Base-by-base conservation (phyloP, 2,888 invertebrate genomes). In the Acleris literana region DNA sequence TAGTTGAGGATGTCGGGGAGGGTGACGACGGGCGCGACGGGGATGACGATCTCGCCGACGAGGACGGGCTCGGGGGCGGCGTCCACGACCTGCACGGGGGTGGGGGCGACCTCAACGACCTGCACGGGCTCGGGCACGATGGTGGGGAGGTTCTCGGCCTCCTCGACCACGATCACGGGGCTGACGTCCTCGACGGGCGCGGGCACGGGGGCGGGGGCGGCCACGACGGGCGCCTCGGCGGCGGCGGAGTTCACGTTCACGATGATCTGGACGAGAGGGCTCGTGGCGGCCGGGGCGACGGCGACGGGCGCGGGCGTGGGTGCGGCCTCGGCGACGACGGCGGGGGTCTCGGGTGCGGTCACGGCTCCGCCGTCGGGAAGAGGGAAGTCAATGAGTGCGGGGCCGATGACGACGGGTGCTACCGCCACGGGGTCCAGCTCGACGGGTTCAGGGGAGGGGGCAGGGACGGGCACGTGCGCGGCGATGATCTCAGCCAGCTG, bases 1-100 rank as follows among this genome's bases (percentile, higher is more conserved):
- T 79, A 82, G 79, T 80, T 82, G 59, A 84, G 78, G 46, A 53
- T 68, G n/a, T 81, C 83, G 55, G 83, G 83, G 53, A 82, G 79
- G 67, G 70, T 71, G 60, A 81, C 75, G 17, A 71, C 83, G 71
- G 81, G 77, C 13, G 71, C 67, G 39, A 39, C 39, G 56, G 83
- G 79, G 68, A 82, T 71, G 79, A 76, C 57, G 76, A 76, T 17
- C 18, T 69, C 72, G 20, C 69, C 73, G 20, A 77, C 69, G 29
- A 69, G 44, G 48, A 72, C 72, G 62, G 79, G 65, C 49, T 58
- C 63, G 33, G 56, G 62, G 68, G 33, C 20, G 43, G 69, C 46
- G 54, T 60, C 48, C 48, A 70, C 68, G 63, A 68, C 56, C 20
- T 48, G 29, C 48, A 69, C 43, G 51, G 51, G 20, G 18, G 25